Percentiles rank a stretch among this genome's conserved stretches.
Conservation (phyloP, 2,113 vertebrate species). For the Baryphthengus martii region DNA sequence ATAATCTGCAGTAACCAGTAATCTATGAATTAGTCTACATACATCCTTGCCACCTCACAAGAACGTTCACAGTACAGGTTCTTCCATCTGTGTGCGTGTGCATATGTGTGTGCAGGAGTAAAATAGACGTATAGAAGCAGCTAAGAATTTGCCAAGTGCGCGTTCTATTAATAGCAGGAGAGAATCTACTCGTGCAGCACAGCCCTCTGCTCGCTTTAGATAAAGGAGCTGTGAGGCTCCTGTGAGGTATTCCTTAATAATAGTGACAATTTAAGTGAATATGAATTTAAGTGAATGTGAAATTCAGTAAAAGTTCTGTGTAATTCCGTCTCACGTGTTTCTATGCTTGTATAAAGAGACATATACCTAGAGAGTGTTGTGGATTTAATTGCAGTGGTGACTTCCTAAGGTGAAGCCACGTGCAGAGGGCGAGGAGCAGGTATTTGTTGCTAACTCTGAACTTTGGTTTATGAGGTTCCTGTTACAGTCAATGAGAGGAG, state of each 20-base stretch:
- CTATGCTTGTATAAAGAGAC: accelerated
- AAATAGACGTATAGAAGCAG: background rate
- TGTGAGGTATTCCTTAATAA: background rate
- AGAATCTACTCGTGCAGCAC: background rate
- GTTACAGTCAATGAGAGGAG: background rate
- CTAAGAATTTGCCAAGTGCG: background rate
- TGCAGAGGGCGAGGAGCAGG: background rate
- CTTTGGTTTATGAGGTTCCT: background rate
- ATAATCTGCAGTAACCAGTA: background rate
- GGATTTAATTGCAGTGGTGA: background rate
- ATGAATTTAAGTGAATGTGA: no score
- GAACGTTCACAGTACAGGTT: background rate
- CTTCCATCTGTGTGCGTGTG: background rate
- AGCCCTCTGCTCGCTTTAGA: background rate
- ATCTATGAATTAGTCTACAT: background rate
- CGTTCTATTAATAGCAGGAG: background rate
- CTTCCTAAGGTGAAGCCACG: background rate
- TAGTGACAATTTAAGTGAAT: background rate
- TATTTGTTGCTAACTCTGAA: background rate
- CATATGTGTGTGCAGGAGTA: background rate
- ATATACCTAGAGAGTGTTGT: background rate
- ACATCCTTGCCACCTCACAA: background rate
- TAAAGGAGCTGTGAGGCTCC: background rate
- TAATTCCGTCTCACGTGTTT: background rate
- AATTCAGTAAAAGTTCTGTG: background rate